Evolutionary conservation across 2,113 vertebrate genomes (phyloP), one percentile per base, ranked within the genome.

Genomic region (Panthera uncia): DNA sequence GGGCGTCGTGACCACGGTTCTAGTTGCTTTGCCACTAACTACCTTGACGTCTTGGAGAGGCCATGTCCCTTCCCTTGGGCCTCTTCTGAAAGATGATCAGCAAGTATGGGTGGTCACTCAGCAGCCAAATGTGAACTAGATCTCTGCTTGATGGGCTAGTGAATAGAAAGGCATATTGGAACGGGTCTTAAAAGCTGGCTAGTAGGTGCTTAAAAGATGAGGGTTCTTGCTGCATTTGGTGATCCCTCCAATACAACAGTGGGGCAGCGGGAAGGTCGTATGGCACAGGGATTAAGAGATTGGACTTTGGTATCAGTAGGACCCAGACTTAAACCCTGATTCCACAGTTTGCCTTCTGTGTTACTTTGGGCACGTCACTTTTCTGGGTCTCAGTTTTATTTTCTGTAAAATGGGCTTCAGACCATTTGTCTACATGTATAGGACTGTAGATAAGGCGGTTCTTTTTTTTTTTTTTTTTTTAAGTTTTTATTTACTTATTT

Each of bases 321-420:
- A 82, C 78, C 14, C 55, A 80, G 55, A 36, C 88, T 96, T 81
- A 80, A 91, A 94, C 27, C 33, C 55, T 79, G 38, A 92, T 55
- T 90, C 57, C 48, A 65, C 33, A 94, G 29, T 63, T 92, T 82
- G 50, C 38, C 13, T 45, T 21, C 57, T 93, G 61, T 90, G n/a
- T 78, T 89, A 79, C 36, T 87, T 86, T 41, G 21, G 36, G 48
- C 74, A 76, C 83, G 41, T 80, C 89, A 52, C 27, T 92, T 87
- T 71, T 76, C 27, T 63, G 80, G 33, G 21, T 95, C 55, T 97
- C 61, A 80, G 50, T 86, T 95, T 95, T 79, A 13, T 73, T 55
- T 76, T 95, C 71, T 86, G 78, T 74, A 41, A 93, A 91, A 52
- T 71, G 79, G 55, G 73, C 73, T 95, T 95, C 57, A 81, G 41